A percentile compares a stretch with the other conserved stretches of the same genome.
These are phyloP conservation scores for Plebejus argus DNA, from an alignment of 2,888 invertebrate species.

Conservation along the genomic window DNA sequence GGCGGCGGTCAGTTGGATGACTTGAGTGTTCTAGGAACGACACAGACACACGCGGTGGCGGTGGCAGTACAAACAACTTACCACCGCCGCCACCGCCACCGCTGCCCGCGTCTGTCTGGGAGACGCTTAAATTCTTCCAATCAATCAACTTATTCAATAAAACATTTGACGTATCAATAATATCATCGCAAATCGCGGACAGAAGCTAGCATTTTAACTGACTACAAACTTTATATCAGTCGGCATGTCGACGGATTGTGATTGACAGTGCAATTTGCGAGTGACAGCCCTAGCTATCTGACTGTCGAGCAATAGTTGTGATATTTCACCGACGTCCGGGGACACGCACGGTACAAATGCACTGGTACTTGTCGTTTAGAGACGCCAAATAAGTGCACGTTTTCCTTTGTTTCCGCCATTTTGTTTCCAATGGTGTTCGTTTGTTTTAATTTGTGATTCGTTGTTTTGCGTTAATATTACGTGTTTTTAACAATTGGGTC, in stretches of 20 bases:
- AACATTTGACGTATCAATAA: too few relatives aligned
- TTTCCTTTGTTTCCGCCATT: background rate
- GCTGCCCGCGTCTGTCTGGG: too few relatives aligned
- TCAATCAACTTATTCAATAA: too few relatives aligned
- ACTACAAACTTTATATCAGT: constrained; percentile 4
- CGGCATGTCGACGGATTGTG: background rate
- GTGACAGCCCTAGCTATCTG: constrained; percentile 30
- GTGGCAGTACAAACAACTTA: too few relatives aligned
- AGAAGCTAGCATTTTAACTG: background rate
- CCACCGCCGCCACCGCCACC: too few relatives aligned
- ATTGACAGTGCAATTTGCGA: constrained; percentile 24
- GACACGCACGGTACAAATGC: constrained; percentile 33
- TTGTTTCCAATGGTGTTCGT: background rate
- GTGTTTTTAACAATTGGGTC: too few relatives aligned
- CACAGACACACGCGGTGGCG: too few relatives aligned
- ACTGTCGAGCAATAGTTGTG: constrained; percentile 40
- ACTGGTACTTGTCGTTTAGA: constrained; percentile 14
- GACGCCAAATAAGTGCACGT: constrained; percentile 9
- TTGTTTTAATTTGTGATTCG: background rate
- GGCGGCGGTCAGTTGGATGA: too few relatives aligned
- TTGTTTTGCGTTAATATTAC: background rate
- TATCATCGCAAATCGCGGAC: background rate
- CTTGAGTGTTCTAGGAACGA: too few relatives aligned
- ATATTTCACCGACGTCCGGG: constrained; percentile 40
- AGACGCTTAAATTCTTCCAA: too few relatives aligned